Evolutionary conservation across 2,113 vertebrate species (phyloP), one percentile per base, ranked within the genome.

Genomic region (Mirounga angustirostris): DNA sequence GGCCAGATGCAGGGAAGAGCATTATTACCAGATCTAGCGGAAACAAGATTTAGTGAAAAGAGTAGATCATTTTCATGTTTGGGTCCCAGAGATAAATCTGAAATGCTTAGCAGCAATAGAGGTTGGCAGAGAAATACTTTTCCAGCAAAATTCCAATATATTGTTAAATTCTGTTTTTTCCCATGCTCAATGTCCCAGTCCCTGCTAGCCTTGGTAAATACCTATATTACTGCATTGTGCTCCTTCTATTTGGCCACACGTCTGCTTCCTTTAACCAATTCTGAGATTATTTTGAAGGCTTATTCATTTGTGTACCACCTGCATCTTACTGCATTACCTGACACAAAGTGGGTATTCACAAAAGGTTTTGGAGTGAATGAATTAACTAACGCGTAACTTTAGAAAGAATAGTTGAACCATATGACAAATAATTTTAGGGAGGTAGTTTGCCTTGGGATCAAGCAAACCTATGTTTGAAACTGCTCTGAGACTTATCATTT

Each of bases 151-250:
- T 54, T 73, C n/a, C 43, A 36, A 7, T 22, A 13, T 13, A 21
- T 2, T 54, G 16, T 36, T 73, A 10, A 8, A 81, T n/a, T 82
- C 50, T 76, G 4, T 10, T 73, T 36, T 18, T 4, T 18, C 8
- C 13, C 11, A 2, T 2, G 6, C 63, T 80, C 78, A 69, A 5
- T 24, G 6, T 59, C 59, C 30, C 19, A 22, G 4, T 1, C 9
- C 54, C 9, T 18, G 16, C 2, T 50, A 0, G 1, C 10, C 36
- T 67, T 13, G 18, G 50, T 26, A 43, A 76, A 61, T 40, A 12
- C 7, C n/a, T 18, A 0, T 21, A 4, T 54, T n/a, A 80, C 4
- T 56, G 9, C 14, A 16, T 40, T 14, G 3, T 0, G 0, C 13
- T 3, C 3, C 59, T 19, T 50, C 52, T 56, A 58, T 56, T 15